These are phyloP conservation scores for Acanthopagrus latus DNA, from an alignment of 2,797 vertebrate species.

Conservation along the genomic window DNA sequence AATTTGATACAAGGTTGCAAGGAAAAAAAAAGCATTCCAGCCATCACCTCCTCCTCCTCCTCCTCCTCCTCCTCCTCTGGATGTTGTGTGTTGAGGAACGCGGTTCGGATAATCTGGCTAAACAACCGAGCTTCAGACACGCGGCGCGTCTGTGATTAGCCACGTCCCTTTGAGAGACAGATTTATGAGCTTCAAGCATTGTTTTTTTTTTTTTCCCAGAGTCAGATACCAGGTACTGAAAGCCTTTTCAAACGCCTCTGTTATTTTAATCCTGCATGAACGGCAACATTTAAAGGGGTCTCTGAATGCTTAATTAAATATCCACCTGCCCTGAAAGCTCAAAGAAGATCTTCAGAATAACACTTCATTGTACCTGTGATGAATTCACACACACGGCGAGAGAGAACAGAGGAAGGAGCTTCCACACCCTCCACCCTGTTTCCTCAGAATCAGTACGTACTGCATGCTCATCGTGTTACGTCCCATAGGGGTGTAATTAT, in stretches of 20 bases:
- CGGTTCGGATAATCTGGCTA: slow-evolving; percentile 64
- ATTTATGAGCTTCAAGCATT: slow-evolving; percentile 59
- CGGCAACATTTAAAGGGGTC: slow-evolving; percentile 8
- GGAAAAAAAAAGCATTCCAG: slow-evolving; percentile 3
- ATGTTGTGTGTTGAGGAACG: slow-evolving; percentile 49
- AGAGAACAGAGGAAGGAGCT: not conserved
- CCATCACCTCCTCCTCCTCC: slow-evolving; percentile 48
- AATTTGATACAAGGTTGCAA: slow-evolving; percentile 50
- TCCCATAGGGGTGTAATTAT: slow-evolving; percentile 73
- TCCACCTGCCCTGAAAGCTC: slow-evolving; percentile 35
- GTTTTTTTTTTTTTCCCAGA: slow-evolving; percentile 37
- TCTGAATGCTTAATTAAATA: slow-evolving; percentile 49
- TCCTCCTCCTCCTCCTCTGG: no score
- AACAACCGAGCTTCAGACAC: slow-evolving; percentile 60
- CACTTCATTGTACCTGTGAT: slow-evolving; percentile 29
- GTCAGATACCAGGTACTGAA: slow-evolving; percentile 45
- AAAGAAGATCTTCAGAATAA: slow-evolving; percentile 27
- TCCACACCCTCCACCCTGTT: not conserved
- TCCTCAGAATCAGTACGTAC: slow-evolving; percentile 24
- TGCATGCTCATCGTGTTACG: slow-evolving; percentile 45
- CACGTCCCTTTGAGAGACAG: slow-evolving; percentile 50
- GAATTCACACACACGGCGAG: slow-evolving; percentile 15
- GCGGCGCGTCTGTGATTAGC: slow-evolving; percentile 66
- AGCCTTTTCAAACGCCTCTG: slow-evolving; percentile 27
- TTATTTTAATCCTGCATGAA: slow-evolving; percentile 32